Conservation (phyloP, 2,797 vertebrate species). For the Dallia pectoralis region DNA sequence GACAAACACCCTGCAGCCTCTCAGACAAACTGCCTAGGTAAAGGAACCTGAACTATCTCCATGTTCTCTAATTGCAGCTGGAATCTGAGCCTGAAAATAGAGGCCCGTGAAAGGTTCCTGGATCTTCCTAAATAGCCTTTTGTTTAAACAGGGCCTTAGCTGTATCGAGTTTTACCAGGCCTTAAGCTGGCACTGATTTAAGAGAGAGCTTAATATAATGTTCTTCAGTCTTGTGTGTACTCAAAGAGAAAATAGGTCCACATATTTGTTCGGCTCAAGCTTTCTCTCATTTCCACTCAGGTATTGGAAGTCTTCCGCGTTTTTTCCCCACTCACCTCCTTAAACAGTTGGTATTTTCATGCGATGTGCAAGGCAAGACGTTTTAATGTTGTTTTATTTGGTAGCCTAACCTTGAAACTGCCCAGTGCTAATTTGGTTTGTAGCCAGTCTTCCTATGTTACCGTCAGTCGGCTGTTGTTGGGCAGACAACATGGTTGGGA, state of each 20-base stretch:
- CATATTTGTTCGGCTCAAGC: not conserved
- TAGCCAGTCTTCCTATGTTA: not conserved
- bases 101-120: constrained; percentile 45
- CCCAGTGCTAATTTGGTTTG: not conserved
- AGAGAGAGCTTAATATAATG: not conserved
- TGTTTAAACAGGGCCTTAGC: constrained; percentile 39
- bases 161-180: not conserved
- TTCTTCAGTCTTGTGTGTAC: not conserved
- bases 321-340: not conserved
- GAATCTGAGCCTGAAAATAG: constrained; percentile 46
- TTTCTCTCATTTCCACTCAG: not conserved
- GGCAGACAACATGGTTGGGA: not conserved
- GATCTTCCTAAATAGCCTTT: constrained; percentile 43
- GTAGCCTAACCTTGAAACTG: not conserved
- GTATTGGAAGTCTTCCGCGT: not conserved
- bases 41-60: constrained; percentile 30
- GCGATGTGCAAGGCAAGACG: not conserved
- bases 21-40: not conserved
- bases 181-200: not conserved
- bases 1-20: constrained; percentile 13
- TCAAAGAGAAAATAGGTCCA: not conserved
- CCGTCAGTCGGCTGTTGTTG: not conserved
- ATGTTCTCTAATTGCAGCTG: constrained; percentile 38
- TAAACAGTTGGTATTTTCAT: not conserved
- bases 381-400: not conserved